Evolutionary conservation across 2,797 vertebrate species (phyloP).

Genomic region (Molossus alvarezi): DNA sequence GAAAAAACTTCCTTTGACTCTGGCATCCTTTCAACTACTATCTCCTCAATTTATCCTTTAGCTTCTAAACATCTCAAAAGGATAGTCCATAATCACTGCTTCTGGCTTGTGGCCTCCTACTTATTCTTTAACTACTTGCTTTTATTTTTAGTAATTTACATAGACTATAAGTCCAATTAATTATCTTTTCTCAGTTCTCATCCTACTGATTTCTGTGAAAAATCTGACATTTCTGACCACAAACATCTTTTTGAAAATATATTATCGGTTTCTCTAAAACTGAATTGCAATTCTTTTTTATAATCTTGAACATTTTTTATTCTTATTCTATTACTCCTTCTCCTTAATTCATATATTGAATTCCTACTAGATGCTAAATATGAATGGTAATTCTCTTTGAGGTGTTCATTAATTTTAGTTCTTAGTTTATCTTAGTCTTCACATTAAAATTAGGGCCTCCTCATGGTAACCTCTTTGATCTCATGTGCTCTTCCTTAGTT

Average conservation of each 20-base stretch:
- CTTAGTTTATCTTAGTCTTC: not conserved
- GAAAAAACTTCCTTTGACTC: not conserved
- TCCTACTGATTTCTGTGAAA: conserved; percentile 31
- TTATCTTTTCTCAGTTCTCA: conserved; percentile 7
- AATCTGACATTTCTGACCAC: conserved; percentile 17
- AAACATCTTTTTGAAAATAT: conserved; percentile 27
- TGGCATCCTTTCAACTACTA: not conserved
- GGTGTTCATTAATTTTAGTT: not conserved
- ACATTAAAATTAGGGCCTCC: conserved; percentile 7
- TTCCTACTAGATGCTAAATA: not conserved
- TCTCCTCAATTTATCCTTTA: not conserved
- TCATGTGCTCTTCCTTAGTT: not conserved
- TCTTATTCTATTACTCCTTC: not conserved
- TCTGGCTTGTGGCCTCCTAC: not conserved
- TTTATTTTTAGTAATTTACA: conserved; percentile 61
- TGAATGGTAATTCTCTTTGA: not conserved
- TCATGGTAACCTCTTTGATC: not conserved
- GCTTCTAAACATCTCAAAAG: not conserved
- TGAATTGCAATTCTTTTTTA: conserved; percentile 19
- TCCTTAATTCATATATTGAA: not conserved
- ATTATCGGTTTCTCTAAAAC: conserved; percentile 47
- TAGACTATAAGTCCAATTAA: not conserved
- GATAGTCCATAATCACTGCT: not conserved
- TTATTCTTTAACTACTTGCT: conserved; percentile 6
- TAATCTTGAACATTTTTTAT: not conserved